phyloP scores from a whole-genome alignment of 2,797 vertebrate species.

The Chloroceryle inda region DNA sequence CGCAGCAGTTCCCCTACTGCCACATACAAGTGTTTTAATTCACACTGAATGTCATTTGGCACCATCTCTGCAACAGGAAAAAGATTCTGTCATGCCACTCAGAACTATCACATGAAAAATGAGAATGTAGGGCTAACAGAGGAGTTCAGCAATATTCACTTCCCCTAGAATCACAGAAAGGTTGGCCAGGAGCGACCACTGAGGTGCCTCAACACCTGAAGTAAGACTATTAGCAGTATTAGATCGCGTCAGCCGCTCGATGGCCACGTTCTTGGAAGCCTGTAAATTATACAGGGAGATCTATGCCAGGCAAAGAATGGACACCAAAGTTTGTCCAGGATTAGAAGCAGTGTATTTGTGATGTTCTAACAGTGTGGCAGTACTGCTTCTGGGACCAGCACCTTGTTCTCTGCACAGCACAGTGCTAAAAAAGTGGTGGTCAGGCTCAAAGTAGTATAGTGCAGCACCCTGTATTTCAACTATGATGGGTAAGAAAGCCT shows the following conservation, averaged over 20 bases:
- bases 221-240: neutral
- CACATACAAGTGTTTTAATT: constrained; percentile 95
- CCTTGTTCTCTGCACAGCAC: neutral
- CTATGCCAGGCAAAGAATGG: neutral
- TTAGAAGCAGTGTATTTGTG: neutral
- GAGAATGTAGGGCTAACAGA: neutral
- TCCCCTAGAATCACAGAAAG: neutral
- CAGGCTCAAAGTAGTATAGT: neutral
- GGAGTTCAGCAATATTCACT: neutral
- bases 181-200: neutral
- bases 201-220: neutral
- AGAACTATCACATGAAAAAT: neutral
- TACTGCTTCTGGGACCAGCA: neutral
- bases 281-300: neutral
- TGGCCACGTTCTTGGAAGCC: neutral
- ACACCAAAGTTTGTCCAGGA: neutral
- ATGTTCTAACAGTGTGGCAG: neutral
- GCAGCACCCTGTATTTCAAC: neutral
- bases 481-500: neutral
- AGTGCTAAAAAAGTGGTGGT: neutral
- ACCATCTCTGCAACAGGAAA: constrained; percentile 90
- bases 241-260: neutral
- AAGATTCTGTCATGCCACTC: neutral
- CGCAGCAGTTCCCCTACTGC: constrained; percentile 93
- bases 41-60: constrained; percentile 92